Base-by-base conservation (phyloP, 2,888 invertebrate species). In the Agriopis marginaria region DNA sequence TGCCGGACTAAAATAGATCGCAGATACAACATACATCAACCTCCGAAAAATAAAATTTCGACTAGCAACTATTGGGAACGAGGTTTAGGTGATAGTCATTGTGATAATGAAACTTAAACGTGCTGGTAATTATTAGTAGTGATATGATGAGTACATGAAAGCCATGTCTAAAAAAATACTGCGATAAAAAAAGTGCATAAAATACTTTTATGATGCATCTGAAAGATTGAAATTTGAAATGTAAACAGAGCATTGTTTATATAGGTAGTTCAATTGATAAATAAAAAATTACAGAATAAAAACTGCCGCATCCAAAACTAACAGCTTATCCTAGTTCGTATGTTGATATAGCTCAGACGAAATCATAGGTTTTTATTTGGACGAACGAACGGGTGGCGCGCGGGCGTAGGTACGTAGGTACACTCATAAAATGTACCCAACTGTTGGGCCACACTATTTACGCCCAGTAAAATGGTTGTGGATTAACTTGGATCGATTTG, bases 1-100 rank as follows among this genome's bases (percentile, higher is more conserved):
- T 78, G 75, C 70, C 73, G 76, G 40, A 76, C 85, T 42, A 79
- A 88, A 89, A 89, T 89, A 89, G 87, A 85, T 78, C 75, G 76
- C 78, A 76, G 80, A 80, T 79, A 73, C 66, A 77, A 82, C 83
- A 83, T 82, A 80, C 83, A 84, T 80, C 75, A 80, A 83, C 80
- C 80, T 79, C 74, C 77, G 79, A 82, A 83, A 82, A 76, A 79
- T 78, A 70, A 72, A 72, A 68, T 68, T 69, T 60, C 64, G 70
- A 73, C 68, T 67, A 70, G 65, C 70, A 70, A 72, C 71, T 63
- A 66, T 63, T 51, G 58, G 50, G 50, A 51, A 51, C 55, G 11
- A 53, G 7, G 32, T 44, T 66, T 63, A 40, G 44, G 45, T 47
- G 39, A 14, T 51, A 10, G 42, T 42, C 42, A 42, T 47, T 12